These are phyloP conservation scores for Nothoprocta perdicaria DNA, from an alignment of 2,113 vertebrate genomes.

Conservation along the genomic window DNA sequence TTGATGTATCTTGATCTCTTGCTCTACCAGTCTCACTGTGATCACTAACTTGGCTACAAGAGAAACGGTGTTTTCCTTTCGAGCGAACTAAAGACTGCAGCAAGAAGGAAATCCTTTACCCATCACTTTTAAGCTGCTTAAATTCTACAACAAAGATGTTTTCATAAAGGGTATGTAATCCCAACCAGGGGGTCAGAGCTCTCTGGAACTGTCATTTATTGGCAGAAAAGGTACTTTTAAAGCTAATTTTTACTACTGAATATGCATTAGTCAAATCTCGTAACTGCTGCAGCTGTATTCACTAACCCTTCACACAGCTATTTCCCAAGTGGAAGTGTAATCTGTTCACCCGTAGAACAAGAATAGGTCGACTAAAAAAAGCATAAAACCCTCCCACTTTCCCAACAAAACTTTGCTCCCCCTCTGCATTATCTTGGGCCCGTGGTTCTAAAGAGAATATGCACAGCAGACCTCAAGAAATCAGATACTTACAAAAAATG, in stretches of 20 bases:
- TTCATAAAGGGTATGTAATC: slow-evolving; percentile 47
- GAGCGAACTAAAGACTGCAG: slow-evolving; percentile 41
- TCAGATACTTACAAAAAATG: background rate
- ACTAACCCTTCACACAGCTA: background rate
- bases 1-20: slow-evolving; percentile 1
- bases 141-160: slow-evolving; percentile 53
- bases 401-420: background rate
- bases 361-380: background rate
- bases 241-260: slow-evolving; percentile 42
- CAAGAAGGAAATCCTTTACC: slow-evolving; percentile 46
- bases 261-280: background rate
- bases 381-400: background rate
- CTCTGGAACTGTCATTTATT: slow-evolving; percentile 54
- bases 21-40: slow-evolving; percentile 75
- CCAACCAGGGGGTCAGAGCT: slow-evolving; percentile 35
- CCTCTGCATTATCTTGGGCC: background rate
- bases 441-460: background rate
- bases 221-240: slow-evolving; percentile 48
- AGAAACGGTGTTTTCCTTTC: slow-evolving; percentile 42
- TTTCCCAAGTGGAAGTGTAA: background rate
- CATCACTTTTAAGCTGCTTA: slow-evolving; percentile 35
- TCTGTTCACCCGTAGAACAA: background rate
- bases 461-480: background rate
- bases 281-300: background rate
- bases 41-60: slow-evolving; percentile 37